Base-by-base conservation (phyloP, 2,113 vertebrate genomes). In the Phoxinus phoxinus region DNA sequence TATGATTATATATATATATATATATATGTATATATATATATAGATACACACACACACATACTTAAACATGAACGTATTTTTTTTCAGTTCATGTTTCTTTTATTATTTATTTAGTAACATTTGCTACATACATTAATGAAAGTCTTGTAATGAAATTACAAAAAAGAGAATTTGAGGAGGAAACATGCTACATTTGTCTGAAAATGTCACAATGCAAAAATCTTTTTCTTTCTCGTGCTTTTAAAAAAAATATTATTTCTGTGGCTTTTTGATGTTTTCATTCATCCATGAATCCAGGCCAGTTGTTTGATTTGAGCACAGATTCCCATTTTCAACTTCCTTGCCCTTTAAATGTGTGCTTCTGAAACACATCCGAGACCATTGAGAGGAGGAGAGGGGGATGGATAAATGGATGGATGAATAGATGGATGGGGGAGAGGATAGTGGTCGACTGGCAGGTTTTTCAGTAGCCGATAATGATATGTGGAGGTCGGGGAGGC, bases 261-360 rank as follows among this genome's bases (percentile, higher is more conserved):
- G 15, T 63, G 4, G 4, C 12, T 63, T 63, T 63, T 15, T 13
- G 25, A 63, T 30, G 25, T 7, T 65, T 65, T 65, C 3, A 67
- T 67, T 21, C 9, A 11, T 23, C 10, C 35, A 32, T 58, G 21
- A 58, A 58, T 78, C 53, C 15, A 11, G 25, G 46, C 15, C 46
- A 3, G 53, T 1, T 69, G 65, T 35, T 69, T 3, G 63, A 67
- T 32, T 6, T 74, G 13, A 41, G 65, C n/a, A 25, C 46, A 85
- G 30, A 37, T 53, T 85, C 85, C 79, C 48, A 27, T 27, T 80
- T 86, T 84, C 81, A 88, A 32, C 74, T 86, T 84, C 46, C 75
- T 37, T 35, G 11, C 23, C n/a, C 63, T 85, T 85, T 83, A 84
- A 88, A 78, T 83, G 63, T 84, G 59, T 61, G 76, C 81, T 71